These are phyloP conservation scores for Gonocerus acuteangulatus DNA, from an alignment of 2,888 invertebrate genomes.

Conservation along the genomic window DNA sequence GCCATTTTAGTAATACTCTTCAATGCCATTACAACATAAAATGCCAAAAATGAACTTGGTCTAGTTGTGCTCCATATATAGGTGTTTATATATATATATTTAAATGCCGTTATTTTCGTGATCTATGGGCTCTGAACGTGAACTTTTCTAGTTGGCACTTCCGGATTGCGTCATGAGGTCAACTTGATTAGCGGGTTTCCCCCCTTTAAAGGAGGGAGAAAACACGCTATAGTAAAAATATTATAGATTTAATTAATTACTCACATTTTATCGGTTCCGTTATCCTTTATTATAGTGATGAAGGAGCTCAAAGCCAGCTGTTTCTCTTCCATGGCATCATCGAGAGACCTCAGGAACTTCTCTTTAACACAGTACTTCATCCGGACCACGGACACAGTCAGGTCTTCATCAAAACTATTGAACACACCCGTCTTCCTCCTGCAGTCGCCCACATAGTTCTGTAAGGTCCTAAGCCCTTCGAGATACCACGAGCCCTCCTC, in stretches of 20 bases:
- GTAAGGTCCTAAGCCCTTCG: slow-evolving; percentile 6
- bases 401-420: slow-evolving; percentile 6
- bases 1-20: too few species aligned
- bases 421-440: slow-evolving; percentile 14
- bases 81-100: too few species aligned
- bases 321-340: slow-evolving; percentile 2
- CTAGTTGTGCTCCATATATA: too few species aligned
- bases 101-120: too few species aligned
- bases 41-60: too few species aligned
- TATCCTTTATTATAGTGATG: neutral
- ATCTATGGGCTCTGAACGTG: too few species aligned
- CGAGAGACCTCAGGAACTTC: slow-evolving; percentile 20
- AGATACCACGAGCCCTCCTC: slow-evolving; percentile 18
- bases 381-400: slow-evolving; percentile 6
- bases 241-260: neutral
- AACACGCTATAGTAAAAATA: neutral
- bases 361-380: slow-evolving; percentile 23
- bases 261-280: neutral
- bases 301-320: slow-evolving; percentile 2
- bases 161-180: too few species aligned
- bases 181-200: too few species aligned
- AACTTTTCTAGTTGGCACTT: too few species aligned
- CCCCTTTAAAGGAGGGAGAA: too few species aligned
- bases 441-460: slow-evolving; percentile 20
- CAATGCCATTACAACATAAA: too few species aligned